Evolutionary conservation across 2,113 vertebrate genomes (phyloP), one percentile per base, ranked within the genome.

Genomic region (Cairina moschata): DNA sequence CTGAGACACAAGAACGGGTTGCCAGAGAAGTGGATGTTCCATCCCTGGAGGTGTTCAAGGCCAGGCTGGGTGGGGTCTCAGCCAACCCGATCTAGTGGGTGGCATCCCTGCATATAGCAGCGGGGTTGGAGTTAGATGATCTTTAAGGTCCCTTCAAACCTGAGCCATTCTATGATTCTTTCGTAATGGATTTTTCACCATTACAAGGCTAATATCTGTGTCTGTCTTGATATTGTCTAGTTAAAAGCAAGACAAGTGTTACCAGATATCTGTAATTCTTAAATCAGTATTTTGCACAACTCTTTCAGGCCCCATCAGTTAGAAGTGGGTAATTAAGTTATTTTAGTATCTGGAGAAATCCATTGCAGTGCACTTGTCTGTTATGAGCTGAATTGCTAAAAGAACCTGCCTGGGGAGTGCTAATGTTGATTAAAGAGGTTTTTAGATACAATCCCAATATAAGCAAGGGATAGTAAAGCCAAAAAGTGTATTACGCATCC

Each of bases 291-390:
- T 85, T 84, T 8, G 4, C 21, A 76, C n/a, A 66, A 62, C 16
- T 84, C 38, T 72, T 68, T 17, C 34, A 79, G 54, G 14, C 38
- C 89, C 88, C 91, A 10, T 87, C 21, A 5, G 3, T 86, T 84
- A 59, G 29, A 78, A 89, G 36, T 54, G 9, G 62, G 7, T 58
- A 79, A 93, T 68, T 67, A 71, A 67, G 52, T 83, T 4, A 28
- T 68, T 93, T 95, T 82, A 79, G 77, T 59, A 55, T 52, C 48
- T 54, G 17, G 54, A 92, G 17, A 85, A 93, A 86, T 91, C 8
- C 14, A 48, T 44, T 75, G 32, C 34, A 40, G 23, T 82, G 32
- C 17, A 7, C 21, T 93, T 93, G 32, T 68, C 62, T 92, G 7
- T 78, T 73, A 76, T 21, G 32, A 87, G 32, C 26, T 72, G 60